phyloP scores from a whole-genome alignment of 1,140 invertebrate species.

The Matsumurasca onukii region DNA sequence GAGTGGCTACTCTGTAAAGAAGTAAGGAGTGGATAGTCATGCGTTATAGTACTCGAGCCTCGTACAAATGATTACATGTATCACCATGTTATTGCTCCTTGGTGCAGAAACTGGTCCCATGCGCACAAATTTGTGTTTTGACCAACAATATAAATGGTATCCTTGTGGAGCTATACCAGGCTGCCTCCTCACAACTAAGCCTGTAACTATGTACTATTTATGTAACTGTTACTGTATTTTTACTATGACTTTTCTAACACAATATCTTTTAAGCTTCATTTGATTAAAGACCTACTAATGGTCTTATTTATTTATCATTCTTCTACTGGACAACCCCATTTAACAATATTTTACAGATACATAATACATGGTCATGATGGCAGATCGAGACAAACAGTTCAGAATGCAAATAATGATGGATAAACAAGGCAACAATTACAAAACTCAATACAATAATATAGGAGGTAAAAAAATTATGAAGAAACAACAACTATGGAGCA shows the following conservation, averaged over 20 bases:
- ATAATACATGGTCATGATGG: not conserved
- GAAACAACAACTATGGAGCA: not conserved
- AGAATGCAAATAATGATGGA: not conserved
- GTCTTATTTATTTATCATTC: not conserved
- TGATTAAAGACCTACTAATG: not conserved
- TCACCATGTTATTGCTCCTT: not conserved
- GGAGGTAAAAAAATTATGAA: not conserved
- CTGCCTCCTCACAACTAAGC: conserved; percentile 1
- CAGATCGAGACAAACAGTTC: not conserved
- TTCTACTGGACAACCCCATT: not conserved
- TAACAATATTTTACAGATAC: not conserved
- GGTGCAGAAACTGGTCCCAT: too few relatives aligned
- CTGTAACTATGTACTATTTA: not conserved
- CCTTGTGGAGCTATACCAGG: not conserved
- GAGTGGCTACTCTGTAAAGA: not conserved
- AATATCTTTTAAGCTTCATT: not conserved
- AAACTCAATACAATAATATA: not conserved
- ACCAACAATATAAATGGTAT: not conserved
- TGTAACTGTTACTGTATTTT: not conserved
- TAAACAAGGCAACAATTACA: not conserved
- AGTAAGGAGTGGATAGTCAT: not conserved
- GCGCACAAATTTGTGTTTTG: too few relatives aligned
- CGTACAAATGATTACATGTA: not conserved
- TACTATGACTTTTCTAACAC: not conserved
- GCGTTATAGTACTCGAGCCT: not conserved